phyloP scores from a whole-genome alignment of 2,888 invertebrate species.

The Lithophane ornitopus region DNA sequence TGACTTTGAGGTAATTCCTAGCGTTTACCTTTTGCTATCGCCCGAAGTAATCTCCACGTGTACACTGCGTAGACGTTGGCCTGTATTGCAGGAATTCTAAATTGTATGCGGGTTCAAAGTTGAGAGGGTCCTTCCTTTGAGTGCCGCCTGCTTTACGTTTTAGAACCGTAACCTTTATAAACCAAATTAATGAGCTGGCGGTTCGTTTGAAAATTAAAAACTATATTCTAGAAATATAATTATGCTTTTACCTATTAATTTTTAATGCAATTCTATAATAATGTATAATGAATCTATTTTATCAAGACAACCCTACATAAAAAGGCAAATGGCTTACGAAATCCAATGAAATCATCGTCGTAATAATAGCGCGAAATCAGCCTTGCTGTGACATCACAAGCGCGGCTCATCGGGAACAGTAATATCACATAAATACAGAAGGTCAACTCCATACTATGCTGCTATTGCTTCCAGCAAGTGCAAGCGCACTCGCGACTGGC shows the following conservation, averaged over 20 bases:
- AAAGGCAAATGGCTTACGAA: conserved; percentile 5
- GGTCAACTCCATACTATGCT: too few species aligned
- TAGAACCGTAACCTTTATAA: conserved; percentile 9
- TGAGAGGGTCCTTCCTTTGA: conserved; percentile 7
- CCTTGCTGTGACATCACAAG: conserved; percentile 31
- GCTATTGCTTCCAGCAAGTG: background rate
- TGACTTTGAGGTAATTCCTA: too few species aligned
- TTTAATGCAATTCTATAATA: background rate
- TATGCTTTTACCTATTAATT: background rate
- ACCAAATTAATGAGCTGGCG: conserved; percentile 17
- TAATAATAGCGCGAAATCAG: conserved; percentile 24
- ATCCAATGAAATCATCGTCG: conserved; percentile 35
- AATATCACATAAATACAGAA: background rate
- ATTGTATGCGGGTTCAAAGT: conserved; percentile 14
- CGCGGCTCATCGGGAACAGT: background rate
- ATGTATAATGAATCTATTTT: background rate
- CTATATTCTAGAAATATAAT: background rate
- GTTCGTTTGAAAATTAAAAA: background rate
- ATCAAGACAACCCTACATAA: background rate
- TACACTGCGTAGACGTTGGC: background rate
- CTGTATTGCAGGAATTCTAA: conserved; percentile 7
- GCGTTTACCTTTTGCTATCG: background rate
- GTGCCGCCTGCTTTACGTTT: background rate
- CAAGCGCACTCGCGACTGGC: too few species aligned
- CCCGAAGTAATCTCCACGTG: background rate